Evolutionary conservation across 2,888 invertebrate species (phyloP), one percentile per base, ranked within the genome.

Genomic region (Rhogogaster chlorosoma): DNA sequence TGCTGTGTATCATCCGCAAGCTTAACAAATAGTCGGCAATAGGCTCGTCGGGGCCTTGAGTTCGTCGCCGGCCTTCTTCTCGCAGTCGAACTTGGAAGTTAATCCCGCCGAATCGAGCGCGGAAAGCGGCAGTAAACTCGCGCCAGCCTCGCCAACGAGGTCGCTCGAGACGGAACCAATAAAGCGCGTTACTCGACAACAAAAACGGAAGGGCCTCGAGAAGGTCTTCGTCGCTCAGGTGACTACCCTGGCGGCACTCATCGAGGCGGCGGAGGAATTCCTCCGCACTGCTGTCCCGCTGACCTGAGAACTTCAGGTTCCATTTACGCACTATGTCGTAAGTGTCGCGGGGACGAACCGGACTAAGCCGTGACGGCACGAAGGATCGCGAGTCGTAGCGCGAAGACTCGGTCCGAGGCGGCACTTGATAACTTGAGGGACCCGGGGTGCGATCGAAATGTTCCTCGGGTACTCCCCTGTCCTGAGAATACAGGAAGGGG

Each of bases 41-140:
- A 12, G 71, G 49, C 12, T 84, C 83, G 2, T 71, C 57, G 2
- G 22, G 32, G 0, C 36, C n/a, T 57, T 86, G 86, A 32, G 70
- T 64, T 4, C 84, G 18, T 0, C 70, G 38, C 0, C 53, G 32
- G 0, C 67, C 82, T 12, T 77, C 49, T 18, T 84, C 49, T 1
- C 83, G 49, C 7, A 84, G 2, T 7, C 32, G 57, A 1, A 45
- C 18, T 0, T 61, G 64, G 9, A 42, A 61, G 1, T 49, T n/a
- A 0, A 61, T 32, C 4, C 64, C 49, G 1, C 82, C 45, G 18
- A 84, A 86, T 5, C 49, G 18, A 4, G 5, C 49, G 0, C 49
- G 49, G 5, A 49, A 49, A 18, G 70, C 49, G 2, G 10, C 42
- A 0, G 22, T 26, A 18, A 86, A 84, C 0, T 45, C 38, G 1